Percentiles rank a stretch among this genome's conserved stretches.
These are phyloP conservation scores for Venturia canescens DNA, from an alignment of 1,140 invertebrate species.

Conservation along the genomic window DNA sequence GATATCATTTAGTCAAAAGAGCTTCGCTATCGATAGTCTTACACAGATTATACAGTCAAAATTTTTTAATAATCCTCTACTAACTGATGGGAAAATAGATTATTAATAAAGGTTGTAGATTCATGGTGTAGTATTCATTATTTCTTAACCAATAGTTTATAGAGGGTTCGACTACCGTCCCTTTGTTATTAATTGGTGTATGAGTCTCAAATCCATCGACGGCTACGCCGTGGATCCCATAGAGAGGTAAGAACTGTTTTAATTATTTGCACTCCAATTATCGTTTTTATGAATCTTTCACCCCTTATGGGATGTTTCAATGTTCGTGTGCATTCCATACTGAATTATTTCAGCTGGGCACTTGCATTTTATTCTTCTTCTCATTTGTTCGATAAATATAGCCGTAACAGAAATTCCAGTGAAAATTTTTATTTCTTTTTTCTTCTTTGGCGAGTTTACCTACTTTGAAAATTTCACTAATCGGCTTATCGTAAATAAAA, in stretches of 20 bases:
- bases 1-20: conserved; percentile 22
- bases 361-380: too few relatives aligned
- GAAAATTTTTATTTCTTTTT: too few relatives aligned
- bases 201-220: conserved; percentile 91
- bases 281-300: too few relatives aligned
- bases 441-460: too few relatives aligned
- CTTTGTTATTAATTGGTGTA: conserved; percentile 95
- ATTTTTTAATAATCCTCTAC: not conserved
- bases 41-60: not conserved
- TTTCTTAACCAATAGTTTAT: conserved; percentile 75
- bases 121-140: conserved; percentile 49
- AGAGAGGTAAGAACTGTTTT: conserved; percentile 83
- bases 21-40: conserved; percentile 26
- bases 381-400: too few relatives aligned
- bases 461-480: too few relatives aligned
- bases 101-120: not conserved
- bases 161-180: conserved; percentile 95
- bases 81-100: not conserved
- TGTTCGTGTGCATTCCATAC: too few relatives aligned
- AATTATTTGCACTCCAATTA: too few relatives aligned
- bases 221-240: conserved; percentile 92
- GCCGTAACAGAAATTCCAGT: too few relatives aligned
- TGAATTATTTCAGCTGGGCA: too few relatives aligned
- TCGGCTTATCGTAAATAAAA: too few relatives aligned
- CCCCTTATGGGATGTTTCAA: too few relatives aligned